These are phyloP conservation scores for Zygothrica quintamaculata DNA, from an alignment of 2,888 invertebrate genomes.

Conservation along the genomic window DNA sequence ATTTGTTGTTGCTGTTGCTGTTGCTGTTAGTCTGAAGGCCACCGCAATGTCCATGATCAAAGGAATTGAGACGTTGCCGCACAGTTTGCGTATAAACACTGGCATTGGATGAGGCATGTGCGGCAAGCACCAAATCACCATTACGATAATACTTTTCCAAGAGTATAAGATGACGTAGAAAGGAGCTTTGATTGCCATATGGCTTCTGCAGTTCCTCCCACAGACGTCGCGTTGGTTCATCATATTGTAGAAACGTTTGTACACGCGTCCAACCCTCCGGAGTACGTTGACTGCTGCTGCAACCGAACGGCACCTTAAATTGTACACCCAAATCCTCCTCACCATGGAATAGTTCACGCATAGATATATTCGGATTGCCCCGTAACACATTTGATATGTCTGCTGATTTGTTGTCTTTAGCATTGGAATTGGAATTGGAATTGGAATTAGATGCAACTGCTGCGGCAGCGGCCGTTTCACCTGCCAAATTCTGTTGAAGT, in stretches of 20 bases:
- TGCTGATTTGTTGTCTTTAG: slow-evolving; percentile 31
- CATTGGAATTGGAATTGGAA: slow-evolving; percentile 5
- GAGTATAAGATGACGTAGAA: slow-evolving; percentile 91
- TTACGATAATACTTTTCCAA: slow-evolving; percentile 93
- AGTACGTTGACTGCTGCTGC: slow-evolving; percentile 86
- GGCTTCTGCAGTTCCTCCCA: slow-evolving; percentile 94
- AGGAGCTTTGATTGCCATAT: slow-evolving; percentile 94
- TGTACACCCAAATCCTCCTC: slow-evolving; percentile 91
- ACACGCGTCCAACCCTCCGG: slow-evolving; percentile 95
- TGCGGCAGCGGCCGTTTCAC: slow-evolving; percentile 20
- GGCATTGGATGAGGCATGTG: slow-evolving; percentile 90
- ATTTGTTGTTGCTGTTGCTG: background rate
- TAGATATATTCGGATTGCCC: slow-evolving; percentile 91
- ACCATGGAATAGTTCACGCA: slow-evolving; percentile 91
- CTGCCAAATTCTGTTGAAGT: slow-evolving; percentile 74
- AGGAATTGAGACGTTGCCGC: slow-evolving; percentile 91
- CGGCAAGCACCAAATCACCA: slow-evolving; percentile 90
- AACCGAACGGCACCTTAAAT: slow-evolving; percentile 90
- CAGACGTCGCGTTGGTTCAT: slow-evolving; percentile 90
- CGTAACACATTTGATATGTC: slow-evolving; percentile 84
- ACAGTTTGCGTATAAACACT: slow-evolving; percentile 92
- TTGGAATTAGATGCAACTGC: background rate
- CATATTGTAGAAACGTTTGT: slow-evolving; percentile 91
- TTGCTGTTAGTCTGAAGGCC: slow-evolving; percentile 52
- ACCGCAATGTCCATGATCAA: slow-evolving; percentile 86